phyloP scores from a whole-genome alignment of 2,113 vertebrate genomes.

The Cyanistes caeruleus region DNA sequence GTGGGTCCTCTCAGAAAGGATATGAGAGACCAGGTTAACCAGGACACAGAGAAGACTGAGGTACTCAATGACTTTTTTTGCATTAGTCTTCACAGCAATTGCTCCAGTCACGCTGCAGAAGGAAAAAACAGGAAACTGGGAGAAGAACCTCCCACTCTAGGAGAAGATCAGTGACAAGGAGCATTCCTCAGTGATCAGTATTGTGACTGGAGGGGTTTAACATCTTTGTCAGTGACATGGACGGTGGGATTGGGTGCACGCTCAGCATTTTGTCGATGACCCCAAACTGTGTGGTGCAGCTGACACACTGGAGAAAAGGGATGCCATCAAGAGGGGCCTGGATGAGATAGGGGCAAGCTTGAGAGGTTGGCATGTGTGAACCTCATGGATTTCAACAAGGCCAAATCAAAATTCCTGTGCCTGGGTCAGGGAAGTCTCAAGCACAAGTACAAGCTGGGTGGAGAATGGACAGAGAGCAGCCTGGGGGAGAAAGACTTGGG shows the following conservation, averaged over 20 bases:
- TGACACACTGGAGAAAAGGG: not conserved
- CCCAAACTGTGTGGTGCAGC: too few relatives aligned
- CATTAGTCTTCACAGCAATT: not conserved
- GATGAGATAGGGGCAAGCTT: not conserved
- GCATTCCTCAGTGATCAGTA: not conserved
- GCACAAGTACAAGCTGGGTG: not conserved
- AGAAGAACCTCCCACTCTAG: not conserved
- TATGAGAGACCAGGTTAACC: not conserved
- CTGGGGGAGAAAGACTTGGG: not conserved
- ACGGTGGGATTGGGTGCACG: not conserved
- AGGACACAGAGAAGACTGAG: not conserved
- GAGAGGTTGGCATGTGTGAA: not conserved
- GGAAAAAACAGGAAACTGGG: not conserved
- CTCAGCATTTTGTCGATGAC: not conserved
- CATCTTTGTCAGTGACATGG: not conserved
- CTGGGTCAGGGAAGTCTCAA: not conserved
- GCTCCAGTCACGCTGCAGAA: not conserved
- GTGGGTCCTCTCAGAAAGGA: not conserved
- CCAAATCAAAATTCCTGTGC: not conserved
- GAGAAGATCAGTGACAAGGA: not conserved
- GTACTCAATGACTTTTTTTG: not conserved
- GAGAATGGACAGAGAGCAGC: not conserved
- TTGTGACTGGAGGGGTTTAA: not conserved
- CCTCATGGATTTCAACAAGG: not conserved
- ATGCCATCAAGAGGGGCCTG: not conserved